Percentiles rank a stretch among this genome's conserved stretches.
These are phyloP conservation scores for Ispidina picta DNA, from an alignment of 2,797 vertebrate genomes.

Conservation along the genomic window DNA sequence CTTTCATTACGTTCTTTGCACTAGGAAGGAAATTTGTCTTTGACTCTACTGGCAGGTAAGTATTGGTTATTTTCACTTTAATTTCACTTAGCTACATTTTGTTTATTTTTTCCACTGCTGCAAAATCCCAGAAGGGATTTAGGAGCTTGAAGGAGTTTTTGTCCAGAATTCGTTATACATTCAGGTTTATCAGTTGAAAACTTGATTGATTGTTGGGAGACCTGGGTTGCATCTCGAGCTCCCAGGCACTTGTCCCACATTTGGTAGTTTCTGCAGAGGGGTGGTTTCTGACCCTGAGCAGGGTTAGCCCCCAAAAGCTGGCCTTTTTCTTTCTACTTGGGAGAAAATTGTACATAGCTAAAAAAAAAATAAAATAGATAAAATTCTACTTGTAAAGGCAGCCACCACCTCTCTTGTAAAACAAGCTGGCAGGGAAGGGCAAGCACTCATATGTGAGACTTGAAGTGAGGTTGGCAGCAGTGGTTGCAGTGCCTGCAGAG, in stretches of 20 bases:
- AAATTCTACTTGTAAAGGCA: background rate
- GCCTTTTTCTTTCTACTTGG: background rate
- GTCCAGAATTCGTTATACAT: background rate
- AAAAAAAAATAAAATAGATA: background rate
- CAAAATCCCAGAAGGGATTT: background rate
- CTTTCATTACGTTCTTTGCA: background rate
- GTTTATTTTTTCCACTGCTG: background rate
- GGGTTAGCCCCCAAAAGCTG: background rate
- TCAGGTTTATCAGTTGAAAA: background rate
- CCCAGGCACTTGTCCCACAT: background rate
- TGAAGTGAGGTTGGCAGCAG: background rate
- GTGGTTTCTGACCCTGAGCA: background rate
- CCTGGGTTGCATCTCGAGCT: background rate
- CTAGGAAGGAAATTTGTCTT: background rate
- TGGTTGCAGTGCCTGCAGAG: background rate
- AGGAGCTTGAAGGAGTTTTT: background rate
- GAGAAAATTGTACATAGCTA: background rate
- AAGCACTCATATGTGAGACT: background rate
- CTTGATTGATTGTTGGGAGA: rapidly evolving
- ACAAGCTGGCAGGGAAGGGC: background rate
- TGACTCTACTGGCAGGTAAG: background rate
- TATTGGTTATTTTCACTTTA: background rate
- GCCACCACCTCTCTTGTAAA: background rate
- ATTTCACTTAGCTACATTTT: background rate
- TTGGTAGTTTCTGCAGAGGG: background rate